A percentile compares a stretch with the other conserved stretches of the same genome.
These are phyloP conservation scores for Amazona guildingii DNA, from an alignment of 2,113 vertebrate genomes.

Conservation along the genomic window DNA sequence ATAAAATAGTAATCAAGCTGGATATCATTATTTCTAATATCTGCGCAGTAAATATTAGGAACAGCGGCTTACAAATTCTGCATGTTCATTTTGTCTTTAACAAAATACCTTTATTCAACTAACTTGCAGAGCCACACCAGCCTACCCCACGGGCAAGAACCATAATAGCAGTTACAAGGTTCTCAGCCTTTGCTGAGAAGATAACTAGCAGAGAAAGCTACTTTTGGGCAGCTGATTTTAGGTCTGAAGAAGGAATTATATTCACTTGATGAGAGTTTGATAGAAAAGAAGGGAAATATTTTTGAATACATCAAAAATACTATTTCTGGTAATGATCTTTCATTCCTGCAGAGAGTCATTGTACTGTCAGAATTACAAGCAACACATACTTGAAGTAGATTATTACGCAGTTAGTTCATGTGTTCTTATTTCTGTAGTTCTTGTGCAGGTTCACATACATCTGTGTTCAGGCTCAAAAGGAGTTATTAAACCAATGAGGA, in stretches of 20 bases:
- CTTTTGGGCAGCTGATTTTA: not conserved
- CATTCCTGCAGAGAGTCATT: not conserved
- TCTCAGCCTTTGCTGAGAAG: not conserved
- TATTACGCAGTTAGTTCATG: not conserved
- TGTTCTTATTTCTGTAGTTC: not conserved
- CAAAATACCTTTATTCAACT: not conserved
- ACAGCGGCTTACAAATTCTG: not conserved
- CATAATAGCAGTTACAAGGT: not conserved
- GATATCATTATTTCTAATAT: not conserved
- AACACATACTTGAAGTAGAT: fast-evolving
- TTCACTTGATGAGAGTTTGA: not conserved
- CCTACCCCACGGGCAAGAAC: not conserved
- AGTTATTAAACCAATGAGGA: not conserved
- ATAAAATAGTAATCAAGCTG: not conserved
- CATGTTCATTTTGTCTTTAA: not conserved
- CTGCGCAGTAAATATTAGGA: not conserved
- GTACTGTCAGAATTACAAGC: not conserved
- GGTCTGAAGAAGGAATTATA: not conserved
- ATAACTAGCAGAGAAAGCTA: not conserved
- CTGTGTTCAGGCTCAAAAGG: not conserved
- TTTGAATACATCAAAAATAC: not conserved
- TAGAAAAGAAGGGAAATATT: not conserved
- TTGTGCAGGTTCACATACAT: not conserved
- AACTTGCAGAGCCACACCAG: not conserved
- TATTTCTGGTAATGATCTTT: not conserved